A percentile compares a stretch with the other conserved stretches of the same genome.
Conservation (phyloP, 2,888 invertebrate species). For the Nephrotoma guestfalica region DNA sequence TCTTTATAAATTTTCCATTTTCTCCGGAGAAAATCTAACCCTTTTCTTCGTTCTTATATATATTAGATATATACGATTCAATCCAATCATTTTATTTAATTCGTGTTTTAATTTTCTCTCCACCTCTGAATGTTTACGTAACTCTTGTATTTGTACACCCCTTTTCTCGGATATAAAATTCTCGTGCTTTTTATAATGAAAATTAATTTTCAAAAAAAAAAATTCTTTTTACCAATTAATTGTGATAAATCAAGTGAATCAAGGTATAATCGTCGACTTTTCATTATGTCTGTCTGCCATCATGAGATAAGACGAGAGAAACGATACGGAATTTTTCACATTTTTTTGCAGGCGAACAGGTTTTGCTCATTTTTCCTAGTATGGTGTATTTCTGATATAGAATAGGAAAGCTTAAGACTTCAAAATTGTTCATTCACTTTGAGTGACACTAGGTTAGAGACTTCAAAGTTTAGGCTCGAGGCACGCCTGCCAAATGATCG, state of each 20-base stretch:
- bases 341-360: background rate
- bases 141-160: background rate
- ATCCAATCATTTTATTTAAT: background rate
- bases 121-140: background rate
- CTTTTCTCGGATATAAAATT: background rate
- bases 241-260: conserved; percentile 17
- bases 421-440: no score
- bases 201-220: background rate
- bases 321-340: background rate
- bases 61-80: background rate
- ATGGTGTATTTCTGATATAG: no score
- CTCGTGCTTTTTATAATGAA: background rate
- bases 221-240: conserved; percentile 14
- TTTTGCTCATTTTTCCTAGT: no score
- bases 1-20: background rate
- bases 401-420: no score
- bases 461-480: no score
- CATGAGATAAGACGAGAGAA: background rate
- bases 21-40: background rate
- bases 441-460: no score
- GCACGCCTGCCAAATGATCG: no score
- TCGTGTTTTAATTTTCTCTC: background rate
- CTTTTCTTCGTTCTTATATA: background rate
- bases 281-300: background rate
- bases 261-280: conserved; percentile 15